Conservation (phyloP, 92 coral and sea anemone species). For the Epizoanthus ramosus region DNA sequence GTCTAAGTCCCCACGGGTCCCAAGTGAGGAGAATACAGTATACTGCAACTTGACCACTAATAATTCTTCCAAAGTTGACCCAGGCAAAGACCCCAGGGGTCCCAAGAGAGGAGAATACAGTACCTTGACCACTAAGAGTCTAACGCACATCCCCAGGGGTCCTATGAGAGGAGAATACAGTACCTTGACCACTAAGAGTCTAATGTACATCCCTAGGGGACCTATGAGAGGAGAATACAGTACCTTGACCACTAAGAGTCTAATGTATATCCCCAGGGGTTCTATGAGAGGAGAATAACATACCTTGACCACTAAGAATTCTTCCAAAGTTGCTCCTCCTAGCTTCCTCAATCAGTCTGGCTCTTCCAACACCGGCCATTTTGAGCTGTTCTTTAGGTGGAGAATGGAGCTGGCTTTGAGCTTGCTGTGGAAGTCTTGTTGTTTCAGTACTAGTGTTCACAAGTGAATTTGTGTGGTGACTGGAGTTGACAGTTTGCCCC, state of each 20-base stretch:
- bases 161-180: background rate
- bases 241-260: conserved; percentile 38
- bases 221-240: background rate
- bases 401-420: background rate
- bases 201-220: background rate
- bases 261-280: conserved; percentile 53
- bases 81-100: background rate
- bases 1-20: background rate
- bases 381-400: conserved; percentile 11
- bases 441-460: background rate
- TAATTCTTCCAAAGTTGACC: background rate
- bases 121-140: conserved; percentile 41
- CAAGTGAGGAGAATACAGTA: background rate
- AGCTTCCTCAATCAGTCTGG: conserved; percentile 76
- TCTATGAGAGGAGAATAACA: background rate
- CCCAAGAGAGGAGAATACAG: background rate
- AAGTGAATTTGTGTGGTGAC: background rate
- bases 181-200: conserved; percentile 37
- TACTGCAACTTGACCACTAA: conserved; percentile 13
- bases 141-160: background rate
- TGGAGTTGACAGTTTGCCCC: background rate
- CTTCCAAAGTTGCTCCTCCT: conserved; percentile 83
- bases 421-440: background rate
- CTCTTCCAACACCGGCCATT: conserved; percentile 76
- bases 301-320: conserved; percentile 39